phyloP scores from a whole-genome alignment of 2,888 invertebrate genomes.

The Artemia sp. region DNA sequence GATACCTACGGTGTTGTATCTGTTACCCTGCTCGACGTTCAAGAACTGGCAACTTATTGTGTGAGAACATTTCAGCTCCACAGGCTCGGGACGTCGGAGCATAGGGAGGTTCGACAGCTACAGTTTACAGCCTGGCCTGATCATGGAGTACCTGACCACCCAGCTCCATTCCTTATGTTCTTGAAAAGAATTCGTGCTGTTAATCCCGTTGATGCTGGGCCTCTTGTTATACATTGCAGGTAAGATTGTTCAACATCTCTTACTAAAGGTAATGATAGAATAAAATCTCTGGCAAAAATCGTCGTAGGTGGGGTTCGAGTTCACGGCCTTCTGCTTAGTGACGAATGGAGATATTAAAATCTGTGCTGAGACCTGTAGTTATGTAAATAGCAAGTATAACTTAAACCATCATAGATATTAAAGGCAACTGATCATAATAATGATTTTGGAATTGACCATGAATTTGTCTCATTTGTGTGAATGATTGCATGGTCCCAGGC shows the following conservation, averaged over 20 bases:
- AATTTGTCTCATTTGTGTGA: too few species aligned
- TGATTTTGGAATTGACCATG: too few species aligned
- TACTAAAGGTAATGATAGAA: neutral
- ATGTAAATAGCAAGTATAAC: too few species aligned
- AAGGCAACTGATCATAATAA: too few species aligned
- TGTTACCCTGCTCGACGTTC: conserved; percentile 80
- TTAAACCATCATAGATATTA: too few species aligned
- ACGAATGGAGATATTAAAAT: too few species aligned
- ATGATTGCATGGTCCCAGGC: too few species aligned
- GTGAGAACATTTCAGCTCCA: conserved; percentile 88
- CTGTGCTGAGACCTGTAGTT: too few species aligned
- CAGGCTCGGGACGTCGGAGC: conserved; percentile 52
- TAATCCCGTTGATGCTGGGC: conserved; percentile 81
- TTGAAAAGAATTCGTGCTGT: conserved; percentile 74
- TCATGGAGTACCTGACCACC: conserved; percentile 95
- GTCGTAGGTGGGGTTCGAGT: too few species aligned
- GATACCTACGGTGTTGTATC: conserved; percentile 91
- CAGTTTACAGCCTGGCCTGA: conserved; percentile 99
- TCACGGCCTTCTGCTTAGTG: too few species aligned
- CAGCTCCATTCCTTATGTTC: conserved; percentile 94
- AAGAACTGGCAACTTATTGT: conserved; percentile 93
- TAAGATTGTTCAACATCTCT: conserved; percentile 25
- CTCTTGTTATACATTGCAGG: conserved; percentile 80
- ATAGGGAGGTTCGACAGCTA: conserved; percentile 85
- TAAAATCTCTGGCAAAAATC: too few species aligned